Evolutionary conservation across 2,888 invertebrate species (phyloP).

Genomic region (Eupithecia subfuscata): DNA sequence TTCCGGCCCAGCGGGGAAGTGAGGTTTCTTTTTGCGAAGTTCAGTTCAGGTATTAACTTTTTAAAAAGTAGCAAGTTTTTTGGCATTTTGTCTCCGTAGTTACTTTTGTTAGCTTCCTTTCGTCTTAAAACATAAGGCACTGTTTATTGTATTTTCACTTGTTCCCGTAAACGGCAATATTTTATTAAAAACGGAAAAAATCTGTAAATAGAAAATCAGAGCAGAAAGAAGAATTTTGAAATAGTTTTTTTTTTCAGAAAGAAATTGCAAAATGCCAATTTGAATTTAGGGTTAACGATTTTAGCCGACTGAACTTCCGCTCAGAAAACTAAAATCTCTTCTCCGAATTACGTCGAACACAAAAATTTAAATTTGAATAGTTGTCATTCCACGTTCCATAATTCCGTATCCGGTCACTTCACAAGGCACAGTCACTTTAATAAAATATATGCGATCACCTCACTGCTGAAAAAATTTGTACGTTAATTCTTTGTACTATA

Average conservation of each 20-base stretch:
- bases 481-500: slow-evolving; percentile 79
- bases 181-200: slow-evolving; percentile 57
- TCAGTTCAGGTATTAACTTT: slow-evolving; percentile 80
- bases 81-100: slow-evolving; percentile 82
- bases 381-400: slow-evolving; percentile 62
- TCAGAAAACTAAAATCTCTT: slow-evolving; percentile 74
- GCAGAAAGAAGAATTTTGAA: slow-evolving; percentile 69
- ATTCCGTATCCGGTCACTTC: slow-evolving; percentile 57
- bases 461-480: slow-evolving; percentile 79
- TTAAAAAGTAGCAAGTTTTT: slow-evolving; percentile 79
- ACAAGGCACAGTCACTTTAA: slow-evolving; percentile 74
- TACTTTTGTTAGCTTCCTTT: slow-evolving; percentile 62
- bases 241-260: slow-evolving; percentile 38
- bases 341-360: slow-evolving; percentile 61
- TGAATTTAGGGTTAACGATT: slow-evolving; percentile 52
- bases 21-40: slow-evolving; percentile 79
- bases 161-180: slow-evolving; percentile 66
- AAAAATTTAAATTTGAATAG: slow-evolving; percentile 52
- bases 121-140: slow-evolving; percentile 79
- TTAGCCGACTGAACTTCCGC: slow-evolving; percentile 69
- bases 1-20: slow-evolving; percentile 74
- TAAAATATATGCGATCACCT: slow-evolving; percentile 70
- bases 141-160: slow-evolving; percentile 67
- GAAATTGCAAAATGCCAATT: slow-evolving; percentile 53
- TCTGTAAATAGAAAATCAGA: slow-evolving; percentile 78